Conservation (phyloP, 2,113 vertebrate species). For the Triplophysa rosa region DNA sequence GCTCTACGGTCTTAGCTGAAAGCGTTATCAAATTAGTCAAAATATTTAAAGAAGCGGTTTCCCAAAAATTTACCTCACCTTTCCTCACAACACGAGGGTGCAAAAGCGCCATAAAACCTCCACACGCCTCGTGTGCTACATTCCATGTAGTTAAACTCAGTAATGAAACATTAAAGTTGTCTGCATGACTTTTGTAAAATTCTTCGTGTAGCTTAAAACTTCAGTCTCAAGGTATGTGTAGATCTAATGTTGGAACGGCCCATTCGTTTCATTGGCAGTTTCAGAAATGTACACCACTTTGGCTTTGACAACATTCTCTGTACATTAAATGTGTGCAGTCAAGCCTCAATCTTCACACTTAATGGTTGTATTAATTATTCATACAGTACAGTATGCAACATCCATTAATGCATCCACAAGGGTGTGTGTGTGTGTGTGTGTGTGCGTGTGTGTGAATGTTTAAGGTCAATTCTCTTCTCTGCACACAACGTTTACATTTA, state of each 20-base stretch:
- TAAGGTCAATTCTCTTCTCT: slow-evolving; percentile 46
- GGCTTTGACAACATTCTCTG: slow-evolving; percentile 34
- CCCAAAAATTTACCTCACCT: too few relatives aligned
- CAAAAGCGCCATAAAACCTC: too few relatives aligned
- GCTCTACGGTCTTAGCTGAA: neutral
- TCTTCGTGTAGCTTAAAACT: neutral
- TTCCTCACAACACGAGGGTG: too few relatives aligned
- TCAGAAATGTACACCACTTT: slow-evolving; percentile 25
- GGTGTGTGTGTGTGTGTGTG: slow-evolving; percentile 28
- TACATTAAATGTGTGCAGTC: slow-evolving; percentile 31
- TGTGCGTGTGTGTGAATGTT: slow-evolving; percentile 38
- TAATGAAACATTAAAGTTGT: too few relatives aligned
- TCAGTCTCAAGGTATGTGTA: slow-evolving; percentile 5
- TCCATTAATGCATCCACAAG: slow-evolving; percentile 44
- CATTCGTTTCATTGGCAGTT: slow-evolving; percentile 35
- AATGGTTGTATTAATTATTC: slow-evolving; percentile 52
- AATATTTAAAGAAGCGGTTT: neutral
- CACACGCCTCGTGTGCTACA: too few relatives aligned
- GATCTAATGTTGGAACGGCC: slow-evolving; percentile 37
- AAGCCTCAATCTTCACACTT: slow-evolving; percentile 21
- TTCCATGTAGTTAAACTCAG: too few relatives aligned
- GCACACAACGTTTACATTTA: slow-evolving; percentile 54
- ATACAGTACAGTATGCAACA: slow-evolving; percentile 22
- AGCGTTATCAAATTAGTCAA: neutral
- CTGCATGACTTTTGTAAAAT: neutral